Percentiles rank a stretch among this genome's conserved stretches.
phyloP scores from a whole-genome alignment of 92 coral and sea anemone genomes.

The Porites rus region DNA sequence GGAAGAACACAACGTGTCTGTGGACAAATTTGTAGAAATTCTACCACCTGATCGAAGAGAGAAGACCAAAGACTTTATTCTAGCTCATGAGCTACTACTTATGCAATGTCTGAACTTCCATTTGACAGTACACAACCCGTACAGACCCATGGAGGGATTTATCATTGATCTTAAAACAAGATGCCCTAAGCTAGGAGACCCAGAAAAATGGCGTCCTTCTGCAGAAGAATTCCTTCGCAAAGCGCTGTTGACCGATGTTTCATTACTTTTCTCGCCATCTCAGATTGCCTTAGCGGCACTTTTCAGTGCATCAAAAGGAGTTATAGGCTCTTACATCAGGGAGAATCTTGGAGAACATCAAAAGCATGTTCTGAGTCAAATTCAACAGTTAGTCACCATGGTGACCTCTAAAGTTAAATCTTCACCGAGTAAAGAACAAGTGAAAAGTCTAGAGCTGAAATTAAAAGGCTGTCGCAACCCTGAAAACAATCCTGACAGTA shows the following conservation, averaged over 20 bases:
- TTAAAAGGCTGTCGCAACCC: slow-evolving; percentile 85
- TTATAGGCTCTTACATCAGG: slow-evolving; percentile 51
- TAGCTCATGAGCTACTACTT: slow-evolving; percentile 88
- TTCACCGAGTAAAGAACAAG: slow-evolving; percentile 54
- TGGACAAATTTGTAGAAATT: slow-evolving; percentile 88
- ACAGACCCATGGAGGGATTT: slow-evolving; percentile 96
- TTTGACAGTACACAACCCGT: slow-evolving; percentile 91
- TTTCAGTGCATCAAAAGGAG: slow-evolving; percentile 66
- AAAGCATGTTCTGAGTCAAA: slow-evolving; percentile 46
- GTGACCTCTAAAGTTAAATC: slow-evolving; percentile 41
- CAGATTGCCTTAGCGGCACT: slow-evolving; percentile 96
- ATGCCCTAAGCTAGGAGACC: slow-evolving; percentile 57
- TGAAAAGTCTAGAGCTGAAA: slow-evolving; percentile 78
- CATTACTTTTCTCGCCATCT: slow-evolving; percentile 86
- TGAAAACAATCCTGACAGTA: slow-evolving; percentile 89
- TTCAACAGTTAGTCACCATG: slow-evolving; percentile 36
- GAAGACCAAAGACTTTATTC: slow-evolving; percentile 83
- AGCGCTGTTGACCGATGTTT: slow-evolving; percentile 77
- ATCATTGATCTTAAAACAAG: slow-evolving; percentile 93
- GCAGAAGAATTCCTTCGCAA: slow-evolving; percentile 85
- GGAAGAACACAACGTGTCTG: slow-evolving; percentile 95
- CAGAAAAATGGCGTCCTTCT: slow-evolving; percentile 84
- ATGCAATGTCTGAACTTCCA: slow-evolving; percentile 94
- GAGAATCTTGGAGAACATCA: slow-evolving; percentile 71
- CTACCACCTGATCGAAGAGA: slow-evolving; percentile 90